Base-by-base conservation (phyloP, 1,140 invertebrate genomes). In the Cyclargus thomasi region DNA sequence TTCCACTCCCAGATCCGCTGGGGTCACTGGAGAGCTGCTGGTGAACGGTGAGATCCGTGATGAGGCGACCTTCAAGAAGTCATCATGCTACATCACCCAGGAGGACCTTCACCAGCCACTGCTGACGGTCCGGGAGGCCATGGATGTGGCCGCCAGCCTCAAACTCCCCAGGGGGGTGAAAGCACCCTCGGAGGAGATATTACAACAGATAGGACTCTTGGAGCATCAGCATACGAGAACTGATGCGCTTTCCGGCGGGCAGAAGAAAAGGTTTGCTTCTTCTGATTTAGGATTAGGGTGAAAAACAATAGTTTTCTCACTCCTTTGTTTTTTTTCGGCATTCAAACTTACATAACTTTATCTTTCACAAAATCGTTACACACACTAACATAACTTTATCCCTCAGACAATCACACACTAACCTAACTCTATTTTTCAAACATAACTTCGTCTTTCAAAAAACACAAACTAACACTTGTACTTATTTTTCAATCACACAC, bases 11-110 rank as follows among this genome's bases (percentile, higher is more conserved):
- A 93, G 92, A 70, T 91, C 90, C 17, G 82, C 81, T 3, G 92
- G 92, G n/a, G 91, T 93, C 0, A 81, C 82, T 11, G 92, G 92
- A 0, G 87, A 88, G 59, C 85, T 92, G 18, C 79, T 91, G 66
- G 91, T 92, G 6, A 91, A 91, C 47, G 90, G 87, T 7, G 74
- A 83, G 69, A 67, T 72, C 0, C 76, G 88, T 23, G 81, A 90
- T 63, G 80, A 86, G 57, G 78, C 80, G 11, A 72, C 74, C 36
- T 92, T 92, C 75, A 90, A 92, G 69, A 92, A 91, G 69, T 85
- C 92, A 36, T 93, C 92, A 29, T 93, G 96, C 78, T 98, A 98
- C 86, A 97, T 98, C 67, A 96, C 97, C 75, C 97, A 99, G 85
- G 95, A 98, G 67, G 97, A 99, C 82, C 92, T 95, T 62, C 91